These are phyloP conservation scores for Cordilura impudica DNA, from an alignment of 2,888 invertebrate species.

Conservation along the genomic window DNA sequence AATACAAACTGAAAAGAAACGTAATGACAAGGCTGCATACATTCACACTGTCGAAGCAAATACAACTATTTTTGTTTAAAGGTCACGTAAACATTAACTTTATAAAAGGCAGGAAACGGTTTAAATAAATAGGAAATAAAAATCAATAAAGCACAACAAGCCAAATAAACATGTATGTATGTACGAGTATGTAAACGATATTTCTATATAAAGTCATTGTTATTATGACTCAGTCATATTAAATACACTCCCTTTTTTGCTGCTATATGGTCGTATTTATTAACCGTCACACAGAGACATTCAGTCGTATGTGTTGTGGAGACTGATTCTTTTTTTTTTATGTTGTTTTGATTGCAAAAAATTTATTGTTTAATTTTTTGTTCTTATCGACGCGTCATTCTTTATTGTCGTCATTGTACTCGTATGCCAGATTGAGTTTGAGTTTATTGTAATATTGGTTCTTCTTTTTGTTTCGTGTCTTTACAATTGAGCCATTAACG, in stretches of 20 bases:
- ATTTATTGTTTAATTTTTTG: constrained; percentile 29
- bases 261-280: constrained; percentile 3
- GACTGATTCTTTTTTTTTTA: background rate
- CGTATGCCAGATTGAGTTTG: background rate
- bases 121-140: constrained; percentile 51
- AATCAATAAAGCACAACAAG: constrained; percentile 37
- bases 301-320: background rate
- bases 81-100: constrained; percentile 52
- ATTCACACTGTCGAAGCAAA: background rate
- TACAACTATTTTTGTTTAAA: constrained; percentile 18
- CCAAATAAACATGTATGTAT: background rate
- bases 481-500: constrained; percentile 55
- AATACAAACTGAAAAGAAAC: background rate
- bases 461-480: background rate
- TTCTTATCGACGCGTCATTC: constrained; percentile 45
- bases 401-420: constrained; percentile 15
- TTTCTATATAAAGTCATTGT: constrained; percentile 23
- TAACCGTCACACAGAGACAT: background rate
- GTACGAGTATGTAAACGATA: too few species aligned
- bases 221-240: constrained; percentile 30
- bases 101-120: constrained; percentile 13
- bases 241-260: constrained; percentile 21
- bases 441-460: background rate
- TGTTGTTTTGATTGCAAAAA: constrained; percentile 6
- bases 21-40: constrained; percentile 22